Base-by-base conservation (phyloP, 2,888 invertebrate genomes). In the Lasioglossum pauxillum region DNA sequence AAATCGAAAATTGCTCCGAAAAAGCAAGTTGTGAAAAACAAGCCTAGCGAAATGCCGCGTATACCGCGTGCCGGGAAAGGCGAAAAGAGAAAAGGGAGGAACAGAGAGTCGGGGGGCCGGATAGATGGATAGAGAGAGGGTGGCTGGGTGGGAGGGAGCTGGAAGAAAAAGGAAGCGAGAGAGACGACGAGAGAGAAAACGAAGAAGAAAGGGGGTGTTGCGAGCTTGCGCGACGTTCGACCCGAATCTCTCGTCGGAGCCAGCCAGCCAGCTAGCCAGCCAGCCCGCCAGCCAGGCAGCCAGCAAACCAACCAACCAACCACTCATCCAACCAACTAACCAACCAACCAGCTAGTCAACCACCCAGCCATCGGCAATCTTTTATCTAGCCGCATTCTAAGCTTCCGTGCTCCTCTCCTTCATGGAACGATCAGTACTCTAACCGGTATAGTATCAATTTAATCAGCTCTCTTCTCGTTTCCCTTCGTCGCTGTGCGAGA, bases 151-250 rank as follows among this genome's bases (percentile, higher is more conserved):
- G 69, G 69, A 69, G 69, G 69, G 12, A 80, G 78, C 53, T 60
- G 72, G 85, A 76, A 77, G 12, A 81, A 46, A 69, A 71, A 78
- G 75, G 71, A 35, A 71, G 12, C 35, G 72, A 71, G 83, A 67
- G 86, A 80, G 85, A 69, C 38, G 69, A 81, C 81, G 60, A 72
- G 88, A 75, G 85, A 82, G 89, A 90, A 85, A 84, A 85, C 83
- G 84, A 82, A 87, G 89, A 85, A 88, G 90, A 89, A 90, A 86
- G 84, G 86, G 90, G 82, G 89, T 87, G 89, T 84, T 90, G 90
- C 84, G 93, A 94, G 94, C 92, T 94, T 94, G 94, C 94, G 94
- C 94, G 92, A 94, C 92, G 91, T 94, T 94, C 94, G 93, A 93
- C 93, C 94, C 93, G 90, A 89, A 89, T 90, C 90, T 88, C 92